Evolutionary conservation across 1,140 invertebrate genomes (phyloP).

Genomic region (Mylabris phalerata): DNA sequence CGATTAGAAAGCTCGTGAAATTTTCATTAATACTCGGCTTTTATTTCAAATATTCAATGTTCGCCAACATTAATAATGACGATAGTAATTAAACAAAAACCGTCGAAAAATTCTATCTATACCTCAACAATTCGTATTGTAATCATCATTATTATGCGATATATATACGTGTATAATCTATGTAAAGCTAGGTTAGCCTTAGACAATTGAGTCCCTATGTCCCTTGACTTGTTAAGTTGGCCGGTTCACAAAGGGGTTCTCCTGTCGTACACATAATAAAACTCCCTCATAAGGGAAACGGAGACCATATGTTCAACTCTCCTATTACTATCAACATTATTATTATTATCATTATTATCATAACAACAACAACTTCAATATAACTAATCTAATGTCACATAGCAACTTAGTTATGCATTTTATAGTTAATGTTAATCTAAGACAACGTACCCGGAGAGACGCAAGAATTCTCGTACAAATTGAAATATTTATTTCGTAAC

Average conservation of each 20-base stretch:
- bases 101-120: neutral
- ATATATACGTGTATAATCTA: too few relatives aligned
- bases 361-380: neutral
- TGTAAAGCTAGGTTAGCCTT: neutral
- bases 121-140: neutral
- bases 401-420: constrained; percentile 31
- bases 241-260: constrained; percentile 21
- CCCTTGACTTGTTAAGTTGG: constrained; percentile 30
- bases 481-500: neutral
- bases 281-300: neutral
- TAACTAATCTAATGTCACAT: constrained; percentile 25
- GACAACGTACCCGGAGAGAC: constrained; percentile 22
- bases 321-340: neutral
- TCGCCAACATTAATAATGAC: too few relatives aligned
- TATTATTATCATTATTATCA: neutral
- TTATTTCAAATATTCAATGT: too few relatives aligned
- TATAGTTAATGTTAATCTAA: constrained; percentile 31
- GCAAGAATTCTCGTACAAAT: neutral
- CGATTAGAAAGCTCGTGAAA: too few relatives aligned
- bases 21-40: too few relatives aligned
- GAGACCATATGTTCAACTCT: neutral
- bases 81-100: too few relatives aligned
- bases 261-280: neutral
- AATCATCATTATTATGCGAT: constrained; percentile 15
- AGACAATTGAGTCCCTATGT: constrained; percentile 29